Evolutionary conservation across 2,888 invertebrate genomes (phyloP).

Genomic region (Laspeyria flexula): DNA sequence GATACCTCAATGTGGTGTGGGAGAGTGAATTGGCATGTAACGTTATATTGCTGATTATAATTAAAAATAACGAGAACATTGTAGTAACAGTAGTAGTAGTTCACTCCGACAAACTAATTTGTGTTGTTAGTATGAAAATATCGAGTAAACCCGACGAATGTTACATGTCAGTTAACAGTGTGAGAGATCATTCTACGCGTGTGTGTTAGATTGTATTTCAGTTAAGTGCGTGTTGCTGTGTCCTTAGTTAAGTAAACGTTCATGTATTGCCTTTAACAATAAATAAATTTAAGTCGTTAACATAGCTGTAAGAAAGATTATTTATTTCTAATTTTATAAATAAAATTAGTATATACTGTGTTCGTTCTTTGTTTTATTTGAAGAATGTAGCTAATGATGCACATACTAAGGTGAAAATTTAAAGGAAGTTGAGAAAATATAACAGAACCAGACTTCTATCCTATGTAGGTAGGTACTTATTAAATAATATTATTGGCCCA

Average conservation of each 20-base stretch:
- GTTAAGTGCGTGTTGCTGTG: conserved; percentile 13
- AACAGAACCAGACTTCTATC: too few species aligned
- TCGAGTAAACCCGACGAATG: too few species aligned
- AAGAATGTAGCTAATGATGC: too few species aligned
- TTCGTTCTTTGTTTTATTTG: conserved; percentile 5
- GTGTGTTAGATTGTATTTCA: conserved; percentile 9
- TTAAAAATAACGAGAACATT: not conserved
- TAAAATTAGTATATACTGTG: conserved; percentile 31
- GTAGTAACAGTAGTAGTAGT: not conserved
- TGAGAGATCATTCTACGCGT: too few species aligned
- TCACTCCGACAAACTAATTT: too few species aligned
- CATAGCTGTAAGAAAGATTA: conserved; percentile 51
- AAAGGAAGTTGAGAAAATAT: too few species aligned
- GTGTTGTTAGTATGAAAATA: too few species aligned
- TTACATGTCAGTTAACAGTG: conserved; percentile 15
- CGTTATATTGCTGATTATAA: not conserved
- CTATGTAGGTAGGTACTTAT: too few species aligned
- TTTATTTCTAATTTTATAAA: conserved; percentile 60
- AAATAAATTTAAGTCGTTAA: conserved; percentile 57
- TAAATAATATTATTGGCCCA: too few species aligned
- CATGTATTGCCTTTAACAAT: conserved; percentile 63
- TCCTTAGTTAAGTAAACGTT: conserved; percentile 36
- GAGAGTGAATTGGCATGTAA: conserved; percentile 1
- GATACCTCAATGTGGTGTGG: conserved; percentile 27
- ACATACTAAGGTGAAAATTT: too few species aligned